Evolutionary conservation across 1,140 invertebrate species (phyloP).

Genomic region (Streblospio benedicti): DNA sequence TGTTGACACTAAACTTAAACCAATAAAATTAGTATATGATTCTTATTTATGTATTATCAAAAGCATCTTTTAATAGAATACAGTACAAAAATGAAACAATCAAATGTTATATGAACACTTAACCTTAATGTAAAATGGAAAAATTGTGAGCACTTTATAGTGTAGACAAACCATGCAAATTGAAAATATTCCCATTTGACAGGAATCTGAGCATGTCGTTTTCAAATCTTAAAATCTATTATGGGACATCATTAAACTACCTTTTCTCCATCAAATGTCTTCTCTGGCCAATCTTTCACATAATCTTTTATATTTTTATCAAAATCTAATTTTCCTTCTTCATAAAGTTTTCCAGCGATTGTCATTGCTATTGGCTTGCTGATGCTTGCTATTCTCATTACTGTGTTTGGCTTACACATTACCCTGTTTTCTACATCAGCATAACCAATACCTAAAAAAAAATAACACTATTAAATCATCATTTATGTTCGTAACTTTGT

Average conservation of each 20-base stretch:
- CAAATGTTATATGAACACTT: neutral
- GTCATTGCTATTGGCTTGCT: slow-evolving; percentile 52
- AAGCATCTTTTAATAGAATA: no score
- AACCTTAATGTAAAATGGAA: neutral
- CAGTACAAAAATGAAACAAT: neutral
- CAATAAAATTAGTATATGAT: no score
- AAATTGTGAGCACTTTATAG: neutral
- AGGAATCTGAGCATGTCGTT: neutral
- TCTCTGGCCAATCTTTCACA: slow-evolving; percentile 47
- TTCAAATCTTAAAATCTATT: neutral
- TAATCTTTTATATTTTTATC: slow-evolving; percentile 52
- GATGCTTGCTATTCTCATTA: slow-evolving; percentile 56
- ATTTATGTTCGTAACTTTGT: no score
- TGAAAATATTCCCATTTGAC: neutral
- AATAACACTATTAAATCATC: no score
- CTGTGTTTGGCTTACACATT: slow-evolving; percentile 42
- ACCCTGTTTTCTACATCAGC: slow-evolving; percentile 52
- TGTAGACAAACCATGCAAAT: neutral
- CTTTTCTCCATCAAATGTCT: slow-evolving; percentile 46
- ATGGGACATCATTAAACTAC: slow-evolving; percentile 23
- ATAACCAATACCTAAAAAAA: slow-evolving; percentile 48
- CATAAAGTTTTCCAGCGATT: slow-evolving; percentile 48
- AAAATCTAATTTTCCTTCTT: slow-evolving; percentile 51
- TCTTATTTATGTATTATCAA: no score
- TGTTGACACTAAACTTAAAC: no score